Evolutionary conservation across 1,140 invertebrate genomes (phyloP), one percentile per base, ranked within the genome.

Genomic region (Diorhabda elongata): DNA sequence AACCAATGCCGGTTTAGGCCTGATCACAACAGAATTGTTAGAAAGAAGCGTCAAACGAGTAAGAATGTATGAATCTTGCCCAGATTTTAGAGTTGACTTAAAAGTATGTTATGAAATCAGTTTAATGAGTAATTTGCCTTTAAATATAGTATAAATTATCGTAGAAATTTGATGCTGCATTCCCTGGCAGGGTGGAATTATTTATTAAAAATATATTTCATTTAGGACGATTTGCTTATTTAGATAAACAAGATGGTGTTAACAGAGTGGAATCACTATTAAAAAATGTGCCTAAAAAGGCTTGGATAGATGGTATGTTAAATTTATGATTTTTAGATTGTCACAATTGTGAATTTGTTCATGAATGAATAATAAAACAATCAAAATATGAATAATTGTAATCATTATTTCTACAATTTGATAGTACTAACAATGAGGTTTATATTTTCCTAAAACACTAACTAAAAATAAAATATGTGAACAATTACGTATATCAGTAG

Each of bases 271-370:
- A 73, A 3, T 45, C 66, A 44, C 47, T 81, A 60, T 62, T 80
- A 6, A 73, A 74, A 69, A 68, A 69, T 52, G 60, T 81, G n/a
- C 75, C 79, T 3, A 76, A 68, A 61, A 77, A 71, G 67, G 61
- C 62, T n/a, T 81, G 79, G 79, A 66, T 42, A 11, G 76, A 78
- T 64, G 79, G 79, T 79, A 73, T 68, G 52, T 26, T 26, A 26
- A 26, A 26, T 26, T 26, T 26, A 26, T 26, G 26, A 26, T 26
- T 26, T 26, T 26, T 26, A 26, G 26, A 26, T 26, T 26, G 26
- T 26, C 26, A 26, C 26, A 26, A 26, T 26, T 26, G 26, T 26
- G 26, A 26, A 26, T 26, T 26, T 26, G 26, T 26, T 26, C 26
- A 26, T 26, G 26, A 26, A 26, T 26, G 26, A 26, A 26, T 26